These are phyloP conservation scores for Lordiphosa andalusiaca DNA, from an alignment of 2,888 invertebrate genomes.

Conservation along the genomic window DNA sequence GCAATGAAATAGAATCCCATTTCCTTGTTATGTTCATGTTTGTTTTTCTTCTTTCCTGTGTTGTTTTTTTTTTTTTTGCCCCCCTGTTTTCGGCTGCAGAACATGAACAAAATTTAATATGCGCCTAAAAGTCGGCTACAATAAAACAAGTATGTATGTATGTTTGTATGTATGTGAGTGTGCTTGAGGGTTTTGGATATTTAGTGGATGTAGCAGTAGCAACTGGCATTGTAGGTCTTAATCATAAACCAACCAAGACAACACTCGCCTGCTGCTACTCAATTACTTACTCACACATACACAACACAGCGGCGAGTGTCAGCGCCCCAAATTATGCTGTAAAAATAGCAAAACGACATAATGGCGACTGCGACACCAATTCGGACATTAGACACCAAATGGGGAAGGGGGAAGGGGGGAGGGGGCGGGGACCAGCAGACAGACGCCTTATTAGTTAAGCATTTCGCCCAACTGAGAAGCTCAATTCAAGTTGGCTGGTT, in stretches of 20 bases:
- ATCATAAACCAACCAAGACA: constrained; percentile 28
- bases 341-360: constrained; percentile 40
- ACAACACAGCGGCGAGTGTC: constrained; percentile 1
- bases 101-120: constrained; percentile 66
- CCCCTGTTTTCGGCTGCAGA: constrained; percentile 20
- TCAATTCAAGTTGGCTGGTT: too few species aligned
- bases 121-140: constrained; percentile 54
- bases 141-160: too few species aligned
- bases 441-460: constrained; percentile 28
- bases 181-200: neutral
- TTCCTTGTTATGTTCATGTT: too few species aligned
- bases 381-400: constrained; percentile 3
- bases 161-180: too few species aligned
- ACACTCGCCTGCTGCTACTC: constrained; percentile 1
- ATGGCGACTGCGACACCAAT: constrained; percentile 33
- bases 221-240: constrained; percentile 2
- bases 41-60: too few species aligned
- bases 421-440: neutral
- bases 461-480: constrained; percentile 1
- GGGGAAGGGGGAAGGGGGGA: too few species aligned
- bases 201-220: neutral
- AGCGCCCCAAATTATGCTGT: constrained; percentile 57
- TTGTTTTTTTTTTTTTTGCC: constrained; percentile 13
- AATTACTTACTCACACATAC: neutral
- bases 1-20: constrained; percentile 59